These are phyloP conservation scores for Hystrix brachyura DNA, from an alignment of 2,113 vertebrate species.

Conservation along the genomic window DNA sequence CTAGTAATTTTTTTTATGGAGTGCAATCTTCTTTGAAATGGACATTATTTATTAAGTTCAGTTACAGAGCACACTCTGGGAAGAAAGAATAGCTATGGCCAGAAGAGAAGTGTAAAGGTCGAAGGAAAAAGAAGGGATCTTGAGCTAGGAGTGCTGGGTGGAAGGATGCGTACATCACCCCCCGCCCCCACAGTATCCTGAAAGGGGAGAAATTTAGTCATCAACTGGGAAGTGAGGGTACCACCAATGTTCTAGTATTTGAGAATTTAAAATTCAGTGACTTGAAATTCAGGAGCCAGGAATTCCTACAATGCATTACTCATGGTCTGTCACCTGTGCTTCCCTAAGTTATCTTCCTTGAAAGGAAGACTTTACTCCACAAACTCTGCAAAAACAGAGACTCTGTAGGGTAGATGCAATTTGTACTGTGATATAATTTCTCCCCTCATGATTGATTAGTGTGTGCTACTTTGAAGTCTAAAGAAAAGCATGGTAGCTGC, in stretches of 20 bases:
- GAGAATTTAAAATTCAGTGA: slow-evolving; percentile 7
- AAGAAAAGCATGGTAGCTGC: neutral
- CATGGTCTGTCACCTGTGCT: neutral
- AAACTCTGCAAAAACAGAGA: slow-evolving; percentile 16
- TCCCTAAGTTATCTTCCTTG: neutral
- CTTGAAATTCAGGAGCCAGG: neutral
- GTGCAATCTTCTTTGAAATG: neutral
- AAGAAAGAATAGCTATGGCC: neutral
- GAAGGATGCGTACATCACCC: neutral
- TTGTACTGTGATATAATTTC: neutral
- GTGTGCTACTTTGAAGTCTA: neutral
- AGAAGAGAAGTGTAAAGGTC: neutral
- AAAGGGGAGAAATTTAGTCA: neutral
- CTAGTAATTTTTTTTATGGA: slow-evolving; percentile 29
- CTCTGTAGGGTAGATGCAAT: neutral
- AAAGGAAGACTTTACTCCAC: slow-evolving; percentile 45
- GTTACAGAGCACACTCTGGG: neutral
- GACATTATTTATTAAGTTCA: neutral
- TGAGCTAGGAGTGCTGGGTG: neutral
- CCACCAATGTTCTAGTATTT: neutral
- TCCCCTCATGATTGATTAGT: neutral
- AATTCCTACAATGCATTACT: neutral
- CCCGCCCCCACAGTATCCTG: accelerated
- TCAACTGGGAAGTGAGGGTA: neutral
- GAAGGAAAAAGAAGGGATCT: neutral